These are phyloP conservation scores for Electrophaes corylata DNA, from an alignment of 2,888 invertebrate species.

Conservation along the genomic window DNA sequence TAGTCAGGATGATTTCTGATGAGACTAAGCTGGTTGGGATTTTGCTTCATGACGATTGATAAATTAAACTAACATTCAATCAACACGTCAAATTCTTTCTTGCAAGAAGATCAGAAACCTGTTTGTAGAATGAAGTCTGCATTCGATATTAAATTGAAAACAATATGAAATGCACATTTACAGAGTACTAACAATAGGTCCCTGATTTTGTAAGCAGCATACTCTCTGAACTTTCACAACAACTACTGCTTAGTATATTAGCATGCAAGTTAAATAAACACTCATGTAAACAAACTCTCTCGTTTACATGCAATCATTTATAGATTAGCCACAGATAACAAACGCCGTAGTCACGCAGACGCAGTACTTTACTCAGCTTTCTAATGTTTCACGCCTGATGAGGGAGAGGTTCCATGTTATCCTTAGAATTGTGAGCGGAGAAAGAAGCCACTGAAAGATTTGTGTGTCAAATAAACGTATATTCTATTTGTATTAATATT, in stretches of 20 bases:
- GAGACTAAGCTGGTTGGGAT: too few relatives aligned
- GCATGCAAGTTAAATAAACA: constrained; percentile 22
- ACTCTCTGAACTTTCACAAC: background rate
- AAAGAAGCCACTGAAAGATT: background rate
- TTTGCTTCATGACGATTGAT: too few relatives aligned
- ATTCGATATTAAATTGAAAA: too few relatives aligned
- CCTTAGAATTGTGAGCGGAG: background rate
- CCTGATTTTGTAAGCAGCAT: background rate
- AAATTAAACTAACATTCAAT: too few relatives aligned
- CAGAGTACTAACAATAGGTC: too few relatives aligned
- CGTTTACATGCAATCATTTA: constrained; percentile 37
- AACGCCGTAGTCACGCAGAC: constrained; percentile 30
- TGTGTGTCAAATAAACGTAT: too few relatives aligned
- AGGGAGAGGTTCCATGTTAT: constrained; percentile 15
- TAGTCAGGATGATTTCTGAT: too few relatives aligned
- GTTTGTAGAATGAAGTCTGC: too few relatives aligned
- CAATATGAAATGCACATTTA: too few relatives aligned
- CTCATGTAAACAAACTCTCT: constrained; percentile 31
- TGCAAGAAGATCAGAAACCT: too few relatives aligned
- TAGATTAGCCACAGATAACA: constrained; percentile 37
- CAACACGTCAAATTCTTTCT: too few relatives aligned
- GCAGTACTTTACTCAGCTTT: constrained; percentile 32
- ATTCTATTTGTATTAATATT: too few relatives aligned
- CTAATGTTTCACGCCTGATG: constrained; percentile 33
- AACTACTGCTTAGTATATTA: background rate